Percentiles rank a stretch among this genome's conserved stretches.
Conservation (phyloP, 2,797 vertebrate species). For the Hephaestus fuliginosus region DNA sequence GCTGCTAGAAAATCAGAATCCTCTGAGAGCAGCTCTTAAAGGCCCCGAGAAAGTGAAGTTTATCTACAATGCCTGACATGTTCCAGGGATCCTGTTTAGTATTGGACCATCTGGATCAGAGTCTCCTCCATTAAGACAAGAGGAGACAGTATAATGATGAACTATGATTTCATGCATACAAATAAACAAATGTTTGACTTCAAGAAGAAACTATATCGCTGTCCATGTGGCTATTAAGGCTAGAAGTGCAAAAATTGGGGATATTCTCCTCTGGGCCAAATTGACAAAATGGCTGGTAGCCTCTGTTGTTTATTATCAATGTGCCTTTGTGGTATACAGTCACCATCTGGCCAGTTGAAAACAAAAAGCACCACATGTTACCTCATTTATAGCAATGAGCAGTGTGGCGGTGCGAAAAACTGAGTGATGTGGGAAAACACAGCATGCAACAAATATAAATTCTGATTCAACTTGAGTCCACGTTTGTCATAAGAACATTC, state of each 20-base stretch:
- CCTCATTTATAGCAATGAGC: slow-evolving; percentile 23
- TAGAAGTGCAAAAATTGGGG: no score
- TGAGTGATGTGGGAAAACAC: slow-evolving; percentile 26
- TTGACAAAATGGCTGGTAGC: slow-evolving; percentile 1
- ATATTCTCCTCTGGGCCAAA: no score
- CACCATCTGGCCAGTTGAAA: slow-evolving; percentile 10
- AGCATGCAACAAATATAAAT: slow-evolving; percentile 40
- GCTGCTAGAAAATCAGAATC: background rate
- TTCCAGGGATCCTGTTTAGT: background rate
- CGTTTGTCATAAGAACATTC: slow-evolving; percentile 34
- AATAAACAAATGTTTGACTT: background rate
- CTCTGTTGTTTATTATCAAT: slow-evolving; percentile 16
- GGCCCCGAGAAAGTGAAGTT: background rate
- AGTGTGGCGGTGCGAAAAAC: slow-evolving; percentile 5
- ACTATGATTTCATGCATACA: background rate
- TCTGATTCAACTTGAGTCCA: slow-evolving; percentile 37
- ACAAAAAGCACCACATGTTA: background rate
- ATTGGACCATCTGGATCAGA: background rate
- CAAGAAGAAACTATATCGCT: no score
- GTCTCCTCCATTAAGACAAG: background rate
- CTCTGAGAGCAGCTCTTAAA: background rate
- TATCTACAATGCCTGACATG: background rate
- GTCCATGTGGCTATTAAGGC: no score
- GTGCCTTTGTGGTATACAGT: background rate
- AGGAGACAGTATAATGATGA: background rate